phyloP scores from a whole-genome alignment of 2,113 vertebrate species.

The Raja brachyura region DNA sequence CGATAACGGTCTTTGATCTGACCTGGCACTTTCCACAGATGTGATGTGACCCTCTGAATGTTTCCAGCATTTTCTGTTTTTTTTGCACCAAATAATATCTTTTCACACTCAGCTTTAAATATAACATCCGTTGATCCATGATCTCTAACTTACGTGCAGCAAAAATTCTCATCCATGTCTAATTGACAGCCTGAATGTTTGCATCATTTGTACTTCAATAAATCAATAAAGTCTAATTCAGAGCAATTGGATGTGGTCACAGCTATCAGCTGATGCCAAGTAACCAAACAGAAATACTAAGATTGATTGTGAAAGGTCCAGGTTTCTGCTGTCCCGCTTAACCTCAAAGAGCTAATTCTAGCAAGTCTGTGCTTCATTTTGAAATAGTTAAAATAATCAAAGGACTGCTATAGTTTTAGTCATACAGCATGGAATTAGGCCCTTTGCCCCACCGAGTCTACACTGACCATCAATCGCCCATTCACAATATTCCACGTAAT shows the following conservation, averaged over 20 bases:
- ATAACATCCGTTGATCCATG: background rate
- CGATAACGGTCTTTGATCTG: no score
- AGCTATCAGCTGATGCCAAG: background rate
- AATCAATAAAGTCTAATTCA: background rate
- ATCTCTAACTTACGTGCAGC: background rate
- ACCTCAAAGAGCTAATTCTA: background rate
- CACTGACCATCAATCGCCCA: no score
- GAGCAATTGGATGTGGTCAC: background rate
- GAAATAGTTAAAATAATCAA: background rate
- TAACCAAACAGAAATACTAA: background rate
- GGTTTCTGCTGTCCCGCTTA: background rate
- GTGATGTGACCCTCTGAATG: no score
- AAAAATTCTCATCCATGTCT: background rate
- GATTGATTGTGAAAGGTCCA: background rate
- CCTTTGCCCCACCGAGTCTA: no score
- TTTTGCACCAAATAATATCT: background rate
- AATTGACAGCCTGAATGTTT: background rate
- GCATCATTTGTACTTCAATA: background rate
- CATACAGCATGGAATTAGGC: no score
- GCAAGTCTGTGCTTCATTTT: background rate
- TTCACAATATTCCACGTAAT: no score
- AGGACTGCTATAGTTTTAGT: background rate
- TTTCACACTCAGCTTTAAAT: background rate
- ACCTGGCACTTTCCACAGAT: no score
- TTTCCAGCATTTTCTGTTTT: no score